These are phyloP conservation scores for Pangasius djambal DNA, from an alignment of 2,797 vertebrate species.

Conservation along the genomic window DNA sequence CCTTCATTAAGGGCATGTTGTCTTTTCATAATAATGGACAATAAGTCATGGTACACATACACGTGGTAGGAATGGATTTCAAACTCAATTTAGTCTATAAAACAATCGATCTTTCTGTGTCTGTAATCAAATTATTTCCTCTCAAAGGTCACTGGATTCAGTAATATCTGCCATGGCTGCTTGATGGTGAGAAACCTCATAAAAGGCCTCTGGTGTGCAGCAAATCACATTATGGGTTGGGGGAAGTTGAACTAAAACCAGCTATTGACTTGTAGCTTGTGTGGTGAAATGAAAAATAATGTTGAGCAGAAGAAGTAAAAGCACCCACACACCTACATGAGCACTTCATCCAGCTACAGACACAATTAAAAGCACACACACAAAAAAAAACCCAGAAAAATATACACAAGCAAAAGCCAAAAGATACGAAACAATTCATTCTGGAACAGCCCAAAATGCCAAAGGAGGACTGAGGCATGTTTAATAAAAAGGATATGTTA, in stretches of 20 bases:
- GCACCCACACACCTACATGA: constrained; percentile 61
- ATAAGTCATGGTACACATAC: constrained; percentile 49
- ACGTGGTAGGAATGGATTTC: constrained; percentile 49
- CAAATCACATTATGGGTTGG: constrained; percentile 65
- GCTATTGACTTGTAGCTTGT: constrained; percentile 61
- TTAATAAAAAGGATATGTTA: constrained; percentile 61
- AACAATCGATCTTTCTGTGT: constrained; percentile 53
- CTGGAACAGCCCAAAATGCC: constrained; percentile 15
- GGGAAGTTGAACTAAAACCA: constrained; percentile 58
- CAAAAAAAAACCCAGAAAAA: constrained; percentile 5
- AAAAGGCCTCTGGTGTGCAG: constrained; percentile 54
- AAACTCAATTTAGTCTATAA: constrained; percentile 57
- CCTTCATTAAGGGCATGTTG: constrained; percentile 45
- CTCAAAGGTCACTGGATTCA: constrained; percentile 63
- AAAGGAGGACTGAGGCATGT: constrained; percentile 48
- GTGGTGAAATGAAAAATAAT: constrained; percentile 55
- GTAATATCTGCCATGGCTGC: constrained; percentile 52
- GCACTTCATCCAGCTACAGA: constrained; percentile 33
- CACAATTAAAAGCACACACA: constrained; percentile 37
- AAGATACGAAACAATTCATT: constrained; percentile 41
- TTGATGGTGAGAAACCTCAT: constrained; percentile 51
- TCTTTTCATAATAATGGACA: constrained; percentile 42
- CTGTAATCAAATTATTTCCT: constrained; percentile 61
- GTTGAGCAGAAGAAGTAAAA: constrained; percentile 44
- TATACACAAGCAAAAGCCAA: constrained; percentile 29